Evolutionary conservation across 2,113 vertebrate genomes (phyloP), one percentile per base, ranked within the genome.

Genomic region (Hippocampus barbouri): DNA sequence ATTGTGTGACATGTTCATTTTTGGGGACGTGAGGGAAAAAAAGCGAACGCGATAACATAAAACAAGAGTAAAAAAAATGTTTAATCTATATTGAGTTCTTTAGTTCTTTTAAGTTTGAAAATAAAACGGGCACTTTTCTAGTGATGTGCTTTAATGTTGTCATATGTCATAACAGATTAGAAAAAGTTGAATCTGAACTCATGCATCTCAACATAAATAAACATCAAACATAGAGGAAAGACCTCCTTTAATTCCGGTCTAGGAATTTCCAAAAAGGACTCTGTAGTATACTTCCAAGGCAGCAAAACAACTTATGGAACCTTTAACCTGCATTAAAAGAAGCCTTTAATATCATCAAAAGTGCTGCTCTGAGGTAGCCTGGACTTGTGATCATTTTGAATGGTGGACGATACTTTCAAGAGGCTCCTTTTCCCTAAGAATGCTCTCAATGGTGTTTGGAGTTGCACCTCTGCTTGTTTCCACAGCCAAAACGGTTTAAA

Each of bases 211-310:
- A 30, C 77, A 41, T 68, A 30, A 60, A 41, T 68, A 30, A 60
- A 41, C 43, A 23, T 43, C 40, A 25, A n/a, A 41, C 51, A 70
- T 76, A 45, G 43, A 54, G 70, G 71, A 87, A 85, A 83, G 75
- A 54, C 70, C 62, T 73, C 86, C 57, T 69, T 85, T 82, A 78
- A 74, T 76, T 74, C 75, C 83, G 43, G 71, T 76, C 18, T 25
- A 73, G 59, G 78, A 70, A 66, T 76, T 85, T 86, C 75, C 77
- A 69, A 73, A 71, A 69, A 62, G n/a, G n/a, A 30, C 56, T 63
- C 74, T 75, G 71, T 79, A 70, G 49, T 45, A 30, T 30, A 69
- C 73, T 76, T 82, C 65, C 66, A 57, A 69, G 66, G 79, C 12
- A 68, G 76, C 82, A 83, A 70, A 70, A 25, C 4, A 54, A 49